These are phyloP conservation scores for Thryonomys swinderianus DNA, from an alignment of 2,113 vertebrate species.

Conservation along the genomic window DNA sequence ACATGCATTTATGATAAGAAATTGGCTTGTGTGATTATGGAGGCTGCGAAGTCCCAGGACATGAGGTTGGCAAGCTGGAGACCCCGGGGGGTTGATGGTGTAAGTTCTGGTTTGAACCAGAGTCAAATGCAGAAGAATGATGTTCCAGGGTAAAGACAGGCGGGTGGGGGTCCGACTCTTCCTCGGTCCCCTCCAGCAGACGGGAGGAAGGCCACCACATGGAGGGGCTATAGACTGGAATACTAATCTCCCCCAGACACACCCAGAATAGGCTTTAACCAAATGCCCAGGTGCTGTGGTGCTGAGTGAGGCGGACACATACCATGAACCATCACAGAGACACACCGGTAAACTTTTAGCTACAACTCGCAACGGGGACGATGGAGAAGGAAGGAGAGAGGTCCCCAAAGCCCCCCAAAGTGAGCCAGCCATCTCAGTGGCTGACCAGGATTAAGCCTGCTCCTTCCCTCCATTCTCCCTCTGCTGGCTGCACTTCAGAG, in stretches of 20 bases:
- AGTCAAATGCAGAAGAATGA: neutral
- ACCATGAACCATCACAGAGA: neutral
- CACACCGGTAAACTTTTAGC: neutral
- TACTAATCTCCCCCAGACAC: neutral
- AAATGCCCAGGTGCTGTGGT: neutral
- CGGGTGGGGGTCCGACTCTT: too few relatives aligned
- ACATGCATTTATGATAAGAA: neutral
- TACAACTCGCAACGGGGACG: fast-evolving
- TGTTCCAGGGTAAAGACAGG: neutral
- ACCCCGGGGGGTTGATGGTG: neutral
- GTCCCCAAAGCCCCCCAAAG: neutral
- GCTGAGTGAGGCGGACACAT: neutral
- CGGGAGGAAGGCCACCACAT: neutral
- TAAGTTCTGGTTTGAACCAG: neutral
- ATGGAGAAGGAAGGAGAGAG: too few relatives aligned
- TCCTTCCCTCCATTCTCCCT: neutral
- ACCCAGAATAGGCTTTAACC: neutral
- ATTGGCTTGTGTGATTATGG: neutral
- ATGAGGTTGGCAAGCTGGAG: neutral
- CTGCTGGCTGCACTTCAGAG: neutral
- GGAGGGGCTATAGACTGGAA: neutral
- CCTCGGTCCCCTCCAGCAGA: neutral
- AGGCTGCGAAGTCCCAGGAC: neutral
- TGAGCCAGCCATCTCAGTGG: too few relatives aligned
- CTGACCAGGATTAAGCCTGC: neutral